phyloP scores from a whole-genome alignment of 1,140 invertebrate genomes.

The Eriosoma lanigerum region DNA sequence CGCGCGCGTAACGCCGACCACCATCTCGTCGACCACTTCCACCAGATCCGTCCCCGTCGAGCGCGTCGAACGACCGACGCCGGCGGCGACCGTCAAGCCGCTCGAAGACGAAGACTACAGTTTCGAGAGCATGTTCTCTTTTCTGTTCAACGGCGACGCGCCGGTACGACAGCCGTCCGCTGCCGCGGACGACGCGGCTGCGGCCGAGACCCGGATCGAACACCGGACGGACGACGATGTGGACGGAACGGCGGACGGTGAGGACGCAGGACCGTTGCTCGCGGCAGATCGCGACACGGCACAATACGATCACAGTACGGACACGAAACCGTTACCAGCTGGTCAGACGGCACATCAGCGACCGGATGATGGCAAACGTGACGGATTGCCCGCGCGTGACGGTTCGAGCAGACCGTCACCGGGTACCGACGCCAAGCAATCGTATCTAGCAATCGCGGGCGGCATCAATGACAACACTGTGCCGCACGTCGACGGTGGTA shows the following conservation, averaged over 20 bases:
- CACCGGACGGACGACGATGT: conserved; percentile 38
- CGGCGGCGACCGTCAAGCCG: not conserved
- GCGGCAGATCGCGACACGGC: no score
- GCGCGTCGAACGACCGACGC: not conserved
- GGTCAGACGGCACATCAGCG: no score
- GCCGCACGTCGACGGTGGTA: no score
- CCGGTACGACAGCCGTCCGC: not conserved
- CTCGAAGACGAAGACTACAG: conserved; percentile 36
- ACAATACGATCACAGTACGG: no score
- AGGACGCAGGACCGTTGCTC: no score
- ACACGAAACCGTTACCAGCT: no score
- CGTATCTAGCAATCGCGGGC: no score
- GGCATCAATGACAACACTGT: no score
- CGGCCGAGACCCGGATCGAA: not conserved
- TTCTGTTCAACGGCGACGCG: conserved; percentile 24
- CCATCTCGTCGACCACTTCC: not conserved
- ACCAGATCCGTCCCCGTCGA: not conserved
- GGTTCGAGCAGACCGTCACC: no score
- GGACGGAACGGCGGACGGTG: not conserved
- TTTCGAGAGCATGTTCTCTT: conserved; percentile 51
- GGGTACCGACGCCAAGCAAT: no score
- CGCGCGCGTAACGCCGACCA: not conserved
- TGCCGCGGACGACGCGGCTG: not conserved
- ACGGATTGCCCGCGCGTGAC: no score
- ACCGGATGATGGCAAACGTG: no score